Base-by-base conservation (phyloP, 30 jellyfish, hydroid and myxozoan species). In the Aurelia aurita complex sp. Pacific region DNA sequence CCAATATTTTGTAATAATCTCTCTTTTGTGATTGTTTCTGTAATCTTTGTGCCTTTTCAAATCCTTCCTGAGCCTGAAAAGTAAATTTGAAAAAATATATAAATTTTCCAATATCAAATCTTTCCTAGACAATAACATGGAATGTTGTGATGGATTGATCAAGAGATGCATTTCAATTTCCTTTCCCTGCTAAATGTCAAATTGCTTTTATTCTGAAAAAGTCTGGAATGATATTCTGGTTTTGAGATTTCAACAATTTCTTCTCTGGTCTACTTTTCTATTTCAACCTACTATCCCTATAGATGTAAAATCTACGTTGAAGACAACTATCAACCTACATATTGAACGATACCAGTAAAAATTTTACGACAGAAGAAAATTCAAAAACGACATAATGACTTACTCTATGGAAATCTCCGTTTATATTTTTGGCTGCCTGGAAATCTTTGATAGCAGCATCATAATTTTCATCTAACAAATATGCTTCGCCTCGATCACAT, bases 401-500 rank as follows among this genome's bases (percentile, higher is more conserved):
- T 82, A 93, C 98, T 79, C 96, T 76, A 14, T 84, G 83, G 34
- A 80, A 90, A 60, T 93, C 98, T 65, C 95, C 95, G 70, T 93
- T 93, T 19, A 93, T 88, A 76, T 76, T 83, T 93, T 93, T 93
- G 2, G 98, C 98, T 15, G 89, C 88, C 69, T 93, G 98, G 69
- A 69, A 93, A 83, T 93, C 98, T 79, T 83, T 88, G 17, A 93
- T 82, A 19, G 98, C 98, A 42, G 87, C 81, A 23, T 93, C 98
- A 34, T 89, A 83, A 43, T 93, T 88, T 18, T 93, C 98, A 11
- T 93, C 94, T 54, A 93, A 54, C 60, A 93, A 73, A 62, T 87
- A 88, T n/a, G 98, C 98, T 67, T 93, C 98, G 61, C 96, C 98
- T 60, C 98, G 76, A 78, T 93, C 98, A 76, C 98, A 93, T 40